Evolutionary conservation across 2,113 vertebrate species (phyloP).

Genomic region (Progne subis): DNA sequence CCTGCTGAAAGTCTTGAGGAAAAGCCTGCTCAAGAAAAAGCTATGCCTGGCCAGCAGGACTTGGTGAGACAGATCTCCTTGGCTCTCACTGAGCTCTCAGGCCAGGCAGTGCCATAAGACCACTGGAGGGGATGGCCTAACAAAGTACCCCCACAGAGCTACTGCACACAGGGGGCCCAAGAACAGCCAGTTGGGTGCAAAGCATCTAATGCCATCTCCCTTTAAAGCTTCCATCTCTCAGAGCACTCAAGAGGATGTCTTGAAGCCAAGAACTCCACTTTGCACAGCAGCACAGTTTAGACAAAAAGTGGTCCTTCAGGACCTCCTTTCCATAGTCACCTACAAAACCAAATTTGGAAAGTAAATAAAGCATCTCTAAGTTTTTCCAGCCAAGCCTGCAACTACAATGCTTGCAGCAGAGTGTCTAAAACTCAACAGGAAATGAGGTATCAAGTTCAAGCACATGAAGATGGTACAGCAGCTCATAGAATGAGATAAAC

Average conservation of each 20-base stretch:
- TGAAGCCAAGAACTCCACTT: neutral
- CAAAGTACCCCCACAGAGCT: neutral
- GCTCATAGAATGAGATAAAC: neutral
- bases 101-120: neutral
- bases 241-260: neutral
- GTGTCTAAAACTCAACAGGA: neutral
- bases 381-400: neutral
- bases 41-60: rapidly evolving
- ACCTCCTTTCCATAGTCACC: neutral
- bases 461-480: neutral
- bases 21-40: neutral
- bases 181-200: neutral
- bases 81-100: neutral
- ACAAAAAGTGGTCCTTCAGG: neutral
- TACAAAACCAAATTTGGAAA: neutral
- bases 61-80: neutral
- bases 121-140: neutral
- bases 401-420: neutral
- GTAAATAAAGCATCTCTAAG: neutral
- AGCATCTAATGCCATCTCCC: neutral
- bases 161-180: rapidly evolving
- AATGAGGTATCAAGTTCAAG: neutral
- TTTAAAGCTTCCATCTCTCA: neutral
- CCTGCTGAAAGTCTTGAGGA: neutral
- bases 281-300: neutral